Base-by-base conservation (phyloP, 2,888 invertebrate genomes). In the Tenthredo notha region DNA sequence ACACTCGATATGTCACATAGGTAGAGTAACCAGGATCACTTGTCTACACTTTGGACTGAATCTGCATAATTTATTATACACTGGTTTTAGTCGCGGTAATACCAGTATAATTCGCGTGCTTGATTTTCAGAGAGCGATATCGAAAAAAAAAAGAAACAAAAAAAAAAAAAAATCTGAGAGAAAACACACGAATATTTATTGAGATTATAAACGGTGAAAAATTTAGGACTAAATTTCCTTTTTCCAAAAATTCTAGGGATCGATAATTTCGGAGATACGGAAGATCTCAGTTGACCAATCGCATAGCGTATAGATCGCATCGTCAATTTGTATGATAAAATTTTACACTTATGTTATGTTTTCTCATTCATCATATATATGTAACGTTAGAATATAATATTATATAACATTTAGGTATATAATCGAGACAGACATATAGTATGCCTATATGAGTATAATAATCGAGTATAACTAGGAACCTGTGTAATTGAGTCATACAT, bases 401-500 rank as follows among this genome's bases (percentile, higher is more conserved):
- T 47, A 47, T 12, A 15, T 15, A 15, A 47, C 6, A 54, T n/a
- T 1, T 54, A 54, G 47, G 12, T 15, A 47, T 47, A 15, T 47
- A 47, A 47, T 4, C 12, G 47, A 58, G 58, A 84, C 50, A 65
- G 43, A 47, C 78, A 61, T 65, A 33, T n/a, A n/a, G n/a, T n/a
- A n/a, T 9, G 65, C 12, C 5, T 6, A 7, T 7, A 2, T 33
- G 1, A 33, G 4, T 4, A 33, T 33, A 37, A 12, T 33, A 33
- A 25, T 15, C 67, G 33, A 33, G 67, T 33, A 29, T 61, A 67
- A 33, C n/a, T n/a, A n/a, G 29, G 12, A 33, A 67, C 25, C 61
- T 61, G 25, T 61, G 67, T 67, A 67, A 67, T 67, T 67, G 67
- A 67, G 67, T 67, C 67, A 67, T 67, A 67, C 67, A 33, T 67